Conservation (phyloP, 2,113 vertebrate species). For the Xenopus laevis region DNA sequence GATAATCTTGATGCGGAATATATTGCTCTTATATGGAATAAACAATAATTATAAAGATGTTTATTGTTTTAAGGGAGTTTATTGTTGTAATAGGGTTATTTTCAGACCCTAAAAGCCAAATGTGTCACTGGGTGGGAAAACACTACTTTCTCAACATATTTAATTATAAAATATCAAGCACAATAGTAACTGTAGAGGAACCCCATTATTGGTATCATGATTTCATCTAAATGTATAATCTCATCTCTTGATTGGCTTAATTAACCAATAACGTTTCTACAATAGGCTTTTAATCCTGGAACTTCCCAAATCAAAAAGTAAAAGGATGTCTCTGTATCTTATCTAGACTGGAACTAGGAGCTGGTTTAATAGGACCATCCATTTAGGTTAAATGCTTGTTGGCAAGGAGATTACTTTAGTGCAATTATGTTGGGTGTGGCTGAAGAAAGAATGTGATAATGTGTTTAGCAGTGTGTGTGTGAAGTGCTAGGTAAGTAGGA, state of each 20-base stretch:
- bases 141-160: no score
- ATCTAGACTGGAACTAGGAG: constrained; percentile 11
- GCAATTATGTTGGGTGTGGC: constrained; percentile 37
- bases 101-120: no score
- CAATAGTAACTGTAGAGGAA: neutral
- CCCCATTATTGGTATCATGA: constrained; percentile 20
- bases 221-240: neutral
- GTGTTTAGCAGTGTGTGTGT: constrained; percentile 15
- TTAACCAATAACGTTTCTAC: constrained; percentile 22
- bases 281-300: neutral
- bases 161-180: neutral
- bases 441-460: constrained; percentile 35
- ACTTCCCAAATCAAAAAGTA: constrained; percentile 24
- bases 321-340: constrained; percentile 32
- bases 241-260: constrained; percentile 24
- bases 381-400: constrained; percentile 16
- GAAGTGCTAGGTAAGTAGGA: constrained; percentile 18
- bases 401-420: constrained; percentile 20
- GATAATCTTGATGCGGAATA: no score
- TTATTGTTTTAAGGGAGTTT: no score
- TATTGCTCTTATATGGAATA: no score
- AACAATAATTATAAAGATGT: no score
- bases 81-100: no score
- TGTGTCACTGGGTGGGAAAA: no score
- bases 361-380: constrained; percentile 15